Conservation (phyloP, 2,113 vertebrate species). For the Bufo bufo region DNA sequence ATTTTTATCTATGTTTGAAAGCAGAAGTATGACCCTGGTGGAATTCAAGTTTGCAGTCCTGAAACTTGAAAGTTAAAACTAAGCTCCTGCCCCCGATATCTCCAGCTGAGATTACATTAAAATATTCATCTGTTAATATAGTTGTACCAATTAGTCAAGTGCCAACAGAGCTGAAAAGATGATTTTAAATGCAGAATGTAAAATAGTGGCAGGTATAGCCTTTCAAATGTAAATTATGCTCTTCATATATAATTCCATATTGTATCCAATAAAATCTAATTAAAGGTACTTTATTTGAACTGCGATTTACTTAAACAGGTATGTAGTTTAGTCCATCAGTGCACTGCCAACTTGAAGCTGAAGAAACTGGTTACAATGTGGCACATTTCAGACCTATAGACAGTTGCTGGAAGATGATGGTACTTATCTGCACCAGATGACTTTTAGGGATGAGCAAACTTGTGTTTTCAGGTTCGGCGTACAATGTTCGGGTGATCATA, state of each 20-base stretch:
- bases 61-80: slow-evolving; percentile 24
- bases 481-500: no score
- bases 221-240: background rate
- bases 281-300: background rate
- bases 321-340: background rate
- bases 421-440: no score
- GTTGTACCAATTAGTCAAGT: background rate
- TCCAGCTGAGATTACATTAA: background rate
- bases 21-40: slow-evolving; percentile 5
- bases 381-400: no score
- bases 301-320: background rate
- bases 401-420: no score
- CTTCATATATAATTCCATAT: background rate
- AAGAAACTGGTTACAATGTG: no score
- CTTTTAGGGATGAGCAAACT: no score
- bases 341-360: background rate
- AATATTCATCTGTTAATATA: background rate
- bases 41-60: slow-evolving; percentile 12
- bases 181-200: background rate
- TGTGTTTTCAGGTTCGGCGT: no score
- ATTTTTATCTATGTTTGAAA: background rate
- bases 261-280: background rate
- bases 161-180: background rate
- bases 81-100: background rate
- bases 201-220: background rate